These are phyloP conservation scores for Ascidia mentula DNA, from an alignment of 23 tunicate genomes.

Conservation along the genomic window DNA sequence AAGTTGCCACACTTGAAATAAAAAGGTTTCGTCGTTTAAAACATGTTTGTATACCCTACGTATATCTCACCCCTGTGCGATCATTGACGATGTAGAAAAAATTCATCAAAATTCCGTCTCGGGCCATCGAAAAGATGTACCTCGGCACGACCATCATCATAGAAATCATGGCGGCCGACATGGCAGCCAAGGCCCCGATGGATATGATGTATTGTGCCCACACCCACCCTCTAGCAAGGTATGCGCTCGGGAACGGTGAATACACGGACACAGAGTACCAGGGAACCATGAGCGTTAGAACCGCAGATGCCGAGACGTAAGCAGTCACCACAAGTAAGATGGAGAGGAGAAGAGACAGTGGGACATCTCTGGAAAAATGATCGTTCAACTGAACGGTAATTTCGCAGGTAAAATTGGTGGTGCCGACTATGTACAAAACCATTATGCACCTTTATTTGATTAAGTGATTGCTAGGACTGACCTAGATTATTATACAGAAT, in stretches of 20 bases:
- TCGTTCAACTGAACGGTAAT: too few species aligned
- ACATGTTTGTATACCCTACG: too few species aligned
- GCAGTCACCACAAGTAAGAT: constrained; percentile 34
- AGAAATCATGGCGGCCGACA: constrained; percentile 33
- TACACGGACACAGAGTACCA: constrained; percentile 29
- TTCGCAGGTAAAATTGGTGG: too few species aligned
- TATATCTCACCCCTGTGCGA: constrained; percentile 49
- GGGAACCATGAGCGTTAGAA: constrained; percentile 76
- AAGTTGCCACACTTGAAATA: too few species aligned
- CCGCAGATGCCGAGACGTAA: constrained; percentile 57
- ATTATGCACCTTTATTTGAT: too few species aligned
- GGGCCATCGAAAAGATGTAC: constrained; percentile 63
- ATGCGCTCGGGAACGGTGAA: constrained; percentile 73
- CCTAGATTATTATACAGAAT: too few species aligned
- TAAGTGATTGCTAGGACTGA: too few species aligned
- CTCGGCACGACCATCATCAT: constrained; percentile 49
- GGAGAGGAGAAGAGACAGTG: constrained; percentile 55
- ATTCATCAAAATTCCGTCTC: constrained; percentile 63
- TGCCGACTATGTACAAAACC: too few species aligned
- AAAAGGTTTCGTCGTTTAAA: too few species aligned
- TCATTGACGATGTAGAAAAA: constrained; percentile 45
- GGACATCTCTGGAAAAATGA: constrained; percentile 56
- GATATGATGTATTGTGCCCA: constrained; percentile 81
- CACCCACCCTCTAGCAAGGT: constrained; percentile 19
- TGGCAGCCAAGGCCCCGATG: constrained; percentile 64